A percentile compares a stretch with the other conserved stretches of the same genome.
These are phyloP conservation scores for Sesamia inferens DNA, from an alignment of 2,888 invertebrate genomes.

Conservation along the genomic window DNA sequence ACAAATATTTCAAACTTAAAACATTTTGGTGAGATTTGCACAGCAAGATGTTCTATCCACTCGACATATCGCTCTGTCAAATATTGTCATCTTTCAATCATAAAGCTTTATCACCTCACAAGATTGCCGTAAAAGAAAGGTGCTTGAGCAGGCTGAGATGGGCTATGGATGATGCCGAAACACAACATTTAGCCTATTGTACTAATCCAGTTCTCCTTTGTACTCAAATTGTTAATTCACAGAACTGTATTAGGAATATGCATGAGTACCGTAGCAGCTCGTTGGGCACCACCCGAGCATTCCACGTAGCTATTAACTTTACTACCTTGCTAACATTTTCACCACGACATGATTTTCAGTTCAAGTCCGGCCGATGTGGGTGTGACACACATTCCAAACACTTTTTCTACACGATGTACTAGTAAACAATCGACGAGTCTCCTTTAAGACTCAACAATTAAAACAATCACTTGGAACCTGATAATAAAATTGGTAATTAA, in stretches of 20 bases:
- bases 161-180: background rate
- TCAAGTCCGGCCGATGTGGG: background rate
- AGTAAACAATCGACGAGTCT: background rate
- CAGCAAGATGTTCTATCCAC: background rate
- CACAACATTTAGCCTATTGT: background rate
- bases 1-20: background rate
- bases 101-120: too few relatives aligned
- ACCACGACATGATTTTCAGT: background rate
- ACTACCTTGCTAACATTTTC: background rate
- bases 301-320: slow-evolving; percentile 6
- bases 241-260: background rate
- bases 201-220: background rate
- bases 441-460: background rate
- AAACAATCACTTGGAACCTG: background rate
- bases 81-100: too few relatives aligned
- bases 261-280: too few relatives aligned
- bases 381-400: slow-evolving; percentile 32
- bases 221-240: background rate
- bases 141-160: background rate
- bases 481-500: background rate
- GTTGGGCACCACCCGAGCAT: background rate
- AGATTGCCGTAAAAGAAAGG: too few relatives aligned
- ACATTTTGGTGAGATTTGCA: background rate
- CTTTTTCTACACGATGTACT: slow-evolving; percentile 1
- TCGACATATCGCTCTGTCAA: background rate